These are phyloP conservation scores for Haliclystus octoradiatus DNA, from an alignment of 30 jellyfish, hydroid and myxozoan species.

Conservation along the genomic window DNA sequence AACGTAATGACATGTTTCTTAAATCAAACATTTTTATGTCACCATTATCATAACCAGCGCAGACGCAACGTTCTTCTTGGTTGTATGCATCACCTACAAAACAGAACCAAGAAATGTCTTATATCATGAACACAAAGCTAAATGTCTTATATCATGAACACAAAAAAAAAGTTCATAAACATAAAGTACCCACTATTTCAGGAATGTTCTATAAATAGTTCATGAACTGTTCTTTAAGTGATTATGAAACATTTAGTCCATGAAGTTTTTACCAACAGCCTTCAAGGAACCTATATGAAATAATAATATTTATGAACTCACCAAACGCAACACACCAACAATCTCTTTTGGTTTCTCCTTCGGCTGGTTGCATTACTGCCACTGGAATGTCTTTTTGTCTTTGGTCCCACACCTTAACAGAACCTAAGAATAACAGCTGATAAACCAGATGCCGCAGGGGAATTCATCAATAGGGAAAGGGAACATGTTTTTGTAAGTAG, in stretches of 20 bases:
- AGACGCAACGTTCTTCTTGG: slow-evolving; percentile 75
- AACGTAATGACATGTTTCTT: slow-evolving; percentile 71
- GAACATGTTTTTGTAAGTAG: no score
- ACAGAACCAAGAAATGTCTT: not conserved
- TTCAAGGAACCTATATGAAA: no score
- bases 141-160: not conserved
- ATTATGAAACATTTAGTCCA: no score
- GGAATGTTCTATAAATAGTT: no score
- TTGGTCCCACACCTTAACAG: slow-evolving; percentile 98
- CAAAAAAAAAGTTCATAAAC: not conserved
- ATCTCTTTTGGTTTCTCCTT: slow-evolving; percentile 79
- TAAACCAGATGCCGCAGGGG: not conserved
- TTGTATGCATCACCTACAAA: slow-evolving; percentile 71
- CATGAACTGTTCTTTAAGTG: no score
- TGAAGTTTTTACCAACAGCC: no score
- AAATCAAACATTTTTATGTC: slow-evolving; percentile 87
- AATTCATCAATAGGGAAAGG: no score
- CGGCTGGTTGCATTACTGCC: slow-evolving; percentile 89
- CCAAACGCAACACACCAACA: slow-evolving; percentile 99
- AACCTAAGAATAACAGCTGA: slow-evolving; percentile 19
- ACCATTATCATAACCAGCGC: slow-evolving; percentile 98
- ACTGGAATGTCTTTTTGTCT: slow-evolving; percentile 95
- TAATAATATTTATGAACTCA: slow-evolving; percentile 1
- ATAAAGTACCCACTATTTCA: no score
- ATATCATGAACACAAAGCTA: no score